These are phyloP conservation scores for Ophonus ardosiacus DNA, from an alignment of 2,888 invertebrate species.

Conservation along the genomic window DNA sequence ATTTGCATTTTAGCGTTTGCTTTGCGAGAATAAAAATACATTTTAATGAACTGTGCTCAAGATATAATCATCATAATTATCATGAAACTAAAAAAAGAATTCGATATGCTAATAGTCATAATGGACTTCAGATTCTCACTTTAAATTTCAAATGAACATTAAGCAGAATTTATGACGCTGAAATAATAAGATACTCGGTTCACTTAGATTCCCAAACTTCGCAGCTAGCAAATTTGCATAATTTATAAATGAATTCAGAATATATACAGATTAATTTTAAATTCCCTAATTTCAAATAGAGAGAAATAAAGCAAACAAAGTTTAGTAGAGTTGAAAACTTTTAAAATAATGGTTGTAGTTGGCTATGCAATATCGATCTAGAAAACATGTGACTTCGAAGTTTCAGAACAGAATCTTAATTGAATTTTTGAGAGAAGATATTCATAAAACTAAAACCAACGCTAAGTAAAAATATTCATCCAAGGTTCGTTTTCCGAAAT, in stretches of 20 bases:
- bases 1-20: not conserved
- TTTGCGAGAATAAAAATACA: not conserved
- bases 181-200: slow-evolving; percentile 44
- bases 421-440: slow-evolving; percentile 35
- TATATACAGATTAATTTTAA: slow-evolving; percentile 39
- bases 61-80: slow-evolving; percentile 30
- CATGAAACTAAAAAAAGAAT: slow-evolving; percentile 22
- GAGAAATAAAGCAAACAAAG: slow-evolving; percentile 28
- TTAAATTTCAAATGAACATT: slow-evolving; percentile 51
- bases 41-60: slow-evolving; percentile 5
- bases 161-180: slow-evolving; percentile 55
- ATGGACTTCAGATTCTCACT: slow-evolving; percentile 21
- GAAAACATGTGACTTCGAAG: not conserved
- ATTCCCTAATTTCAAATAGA: slow-evolving; percentile 40
- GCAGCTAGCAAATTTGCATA: slow-evolving; percentile 48
- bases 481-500: slow-evolving; percentile 24
- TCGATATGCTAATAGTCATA: slow-evolving; percentile 49
- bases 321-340: slow-evolving; percentile 28
- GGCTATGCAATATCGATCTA: slow-evolving; percentile 28
- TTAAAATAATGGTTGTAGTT: slow-evolving; percentile 23
- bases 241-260: slow-evolving; percentile 55
- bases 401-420: slow-evolving; percentile 6
- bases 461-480: slow-evolving; percentile 45
- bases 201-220: slow-evolving; percentile 45
- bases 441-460: slow-evolving; percentile 27